Base-by-base conservation (phyloP, 2,797 vertebrate species). In the Fundulus diaphanus region DNA sequence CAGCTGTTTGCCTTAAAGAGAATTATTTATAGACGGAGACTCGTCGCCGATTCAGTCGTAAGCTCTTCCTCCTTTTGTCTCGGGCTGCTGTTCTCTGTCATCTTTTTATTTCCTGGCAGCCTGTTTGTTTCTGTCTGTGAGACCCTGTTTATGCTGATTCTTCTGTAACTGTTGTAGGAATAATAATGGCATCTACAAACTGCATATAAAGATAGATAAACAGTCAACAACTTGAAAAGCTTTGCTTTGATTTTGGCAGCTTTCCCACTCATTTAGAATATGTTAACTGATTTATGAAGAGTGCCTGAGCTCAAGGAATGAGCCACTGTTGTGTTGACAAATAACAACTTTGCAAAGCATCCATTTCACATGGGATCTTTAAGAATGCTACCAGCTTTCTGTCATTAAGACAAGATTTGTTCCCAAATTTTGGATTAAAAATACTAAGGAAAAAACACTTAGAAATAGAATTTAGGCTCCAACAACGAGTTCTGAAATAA, bases 1-100 rank as follows among this genome's bases (percentile, higher is more conserved):
- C 92, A 92, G 82, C 86, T 90, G 91, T 88, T 81, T 91, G 73
- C 77, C 87, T 74, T 84, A 92, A 85, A 93, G 79, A 63, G 89
- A 93, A 94, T 93, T 95, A 95, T 95, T 95, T 92, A 94, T 94
- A 91, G 88, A 81, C 48, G 0, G 5, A 40, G 67, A 61, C 24
- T 59, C 61, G 44, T 76, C 71, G n/a, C 69, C 61, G 40, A 68
- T 54, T 83, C 63, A 8, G 35, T 59, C 57, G 80, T 75, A 71
- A 73, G 69, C 3, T 3, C 72, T 81, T 75, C 69, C 40, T 68
- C 22, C 61, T 42, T 70, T 76, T 31, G 59, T 56, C 52, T 22
- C 29, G 31, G 63, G 20, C 24, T 27, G 46, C n/a, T 76, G 40
- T 46, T 63, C 69, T 79, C 69, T 73, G 20, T 35, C 54, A 70